A percentile compares a stretch with the other conserved stretches of the same genome.
These are phyloP conservation scores for Tamandua tetradactyla DNA, from an alignment of 2,797 vertebrate species.

Conservation along the genomic window DNA sequence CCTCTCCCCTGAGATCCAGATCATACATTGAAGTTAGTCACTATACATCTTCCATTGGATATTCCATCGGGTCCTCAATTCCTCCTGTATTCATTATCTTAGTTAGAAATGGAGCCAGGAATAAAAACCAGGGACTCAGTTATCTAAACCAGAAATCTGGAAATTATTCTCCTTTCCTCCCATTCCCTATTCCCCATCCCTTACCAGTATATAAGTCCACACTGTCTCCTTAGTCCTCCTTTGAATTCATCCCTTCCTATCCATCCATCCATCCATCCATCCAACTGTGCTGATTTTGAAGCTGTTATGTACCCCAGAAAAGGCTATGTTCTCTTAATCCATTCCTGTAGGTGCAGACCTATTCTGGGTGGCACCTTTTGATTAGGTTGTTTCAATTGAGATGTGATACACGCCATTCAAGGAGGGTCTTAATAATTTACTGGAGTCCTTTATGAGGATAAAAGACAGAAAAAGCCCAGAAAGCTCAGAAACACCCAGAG, in stretches of 20 bases:
- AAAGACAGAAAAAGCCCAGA: no score
- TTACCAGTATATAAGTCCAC: background rate
- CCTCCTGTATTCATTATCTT: background rate
- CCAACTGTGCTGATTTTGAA: no score
- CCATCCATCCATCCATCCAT: background rate
- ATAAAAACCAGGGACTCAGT: background rate
- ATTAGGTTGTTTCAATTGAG: no score
- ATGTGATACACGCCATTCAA: no score
- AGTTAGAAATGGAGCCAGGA: background rate
- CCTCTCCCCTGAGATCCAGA: slow-evolving; percentile 9
- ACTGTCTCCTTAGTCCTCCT: background rate
- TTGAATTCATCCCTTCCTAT: background rate
- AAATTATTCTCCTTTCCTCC: background rate
- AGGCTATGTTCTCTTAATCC: no score
- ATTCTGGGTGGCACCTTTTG: no score
- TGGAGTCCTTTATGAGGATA: no score
- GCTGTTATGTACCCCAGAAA: no score
- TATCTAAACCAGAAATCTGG: slow-evolving; percentile 3
- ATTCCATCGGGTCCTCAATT: background rate
- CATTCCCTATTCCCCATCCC: background rate
- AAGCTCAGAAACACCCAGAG: no score
- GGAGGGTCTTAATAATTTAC: no score
- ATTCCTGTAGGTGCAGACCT: no score
- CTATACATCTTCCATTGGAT: background rate
- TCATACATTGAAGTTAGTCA: background rate